Evolutionary conservation across 2,797 vertebrate genomes (phyloP).

Genomic region (Alfaro cultratus): DNA sequence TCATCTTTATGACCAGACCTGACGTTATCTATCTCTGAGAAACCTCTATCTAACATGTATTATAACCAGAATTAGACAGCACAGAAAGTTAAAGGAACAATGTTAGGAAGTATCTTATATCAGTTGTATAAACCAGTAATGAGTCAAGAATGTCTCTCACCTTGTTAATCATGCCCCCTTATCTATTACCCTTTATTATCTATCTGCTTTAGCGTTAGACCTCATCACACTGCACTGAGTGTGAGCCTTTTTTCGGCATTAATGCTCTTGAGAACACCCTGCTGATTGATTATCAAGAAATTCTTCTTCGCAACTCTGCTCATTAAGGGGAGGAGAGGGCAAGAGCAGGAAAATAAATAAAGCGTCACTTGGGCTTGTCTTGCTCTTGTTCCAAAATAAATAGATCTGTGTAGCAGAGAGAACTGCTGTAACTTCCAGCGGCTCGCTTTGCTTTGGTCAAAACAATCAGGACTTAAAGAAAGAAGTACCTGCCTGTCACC

Average conservation of each 20-base stretch:
- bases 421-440: conserved; percentile 52
- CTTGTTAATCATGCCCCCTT: conserved; percentile 88
- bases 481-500: conserved; percentile 38
- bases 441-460: conserved; percentile 59
- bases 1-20: conserved; percentile 12
- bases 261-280: conserved; percentile 82
- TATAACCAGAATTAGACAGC: not conserved
- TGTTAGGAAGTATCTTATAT: conserved; percentile 17
- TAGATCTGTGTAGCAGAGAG: conserved; percentile 76
- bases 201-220: conserved; percentile 84
- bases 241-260: conserved; percentile 81
- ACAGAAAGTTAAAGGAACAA: not conserved
- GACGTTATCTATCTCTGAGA: conserved; percentile 18
- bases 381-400: conserved; percentile 94
- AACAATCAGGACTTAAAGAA: conserved; percentile 44
- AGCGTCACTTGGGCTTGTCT: conserved; percentile 87
- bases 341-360: conserved; percentile 87
- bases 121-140: conserved; percentile 4
- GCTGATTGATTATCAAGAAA: conserved; percentile 85
- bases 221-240: conserved; percentile 74
- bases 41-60: not conserved
- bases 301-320: conserved; percentile 84
- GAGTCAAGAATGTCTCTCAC: conserved; percentile 84
- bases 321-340: conserved; percentile 83
- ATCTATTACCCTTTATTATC: conserved; percentile 89